Evolutionary conservation across 1,140 invertebrate species (phyloP).

Genomic region (Drosophila lacertosa): DNA sequence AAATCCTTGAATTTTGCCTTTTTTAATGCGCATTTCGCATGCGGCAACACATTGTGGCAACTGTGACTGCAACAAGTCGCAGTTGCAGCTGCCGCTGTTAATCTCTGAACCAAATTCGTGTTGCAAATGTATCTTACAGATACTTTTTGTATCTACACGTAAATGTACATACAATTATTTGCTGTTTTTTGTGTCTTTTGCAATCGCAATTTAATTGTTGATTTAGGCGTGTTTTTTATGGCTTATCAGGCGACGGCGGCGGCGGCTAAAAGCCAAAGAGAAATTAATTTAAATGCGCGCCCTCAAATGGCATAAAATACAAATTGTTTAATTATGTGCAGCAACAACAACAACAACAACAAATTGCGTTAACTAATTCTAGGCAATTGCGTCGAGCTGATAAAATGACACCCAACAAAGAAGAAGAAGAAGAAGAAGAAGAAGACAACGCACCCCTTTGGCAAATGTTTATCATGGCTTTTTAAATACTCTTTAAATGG

Average conservation of each 20-base stretch:
- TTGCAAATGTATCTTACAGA: conserved; percentile 38
- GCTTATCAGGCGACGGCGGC: conserved; percentile 69
- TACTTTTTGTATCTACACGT: conserved; percentile 19
- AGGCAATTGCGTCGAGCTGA: conserved; percentile 68
- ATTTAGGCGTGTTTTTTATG: conserved; percentile 76
- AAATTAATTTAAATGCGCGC: conserved; percentile 79
- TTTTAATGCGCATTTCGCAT: conserved; percentile 48
- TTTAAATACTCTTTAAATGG: conserved; percentile 38
- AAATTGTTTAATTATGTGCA: conserved; percentile 79
- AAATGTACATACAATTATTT: conserved; percentile 19
- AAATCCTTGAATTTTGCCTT: conserved; percentile 9
- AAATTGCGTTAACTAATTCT: conserved; percentile 77
- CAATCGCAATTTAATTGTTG: conserved; percentile 78
- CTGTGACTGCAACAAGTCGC: conserved; percentile 16
- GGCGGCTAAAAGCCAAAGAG: conserved; percentile 64
- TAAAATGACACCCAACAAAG: conserved; percentile 52
- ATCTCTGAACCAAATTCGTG: conserved; percentile 39
- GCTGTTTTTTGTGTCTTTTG: conserved; percentile 12
- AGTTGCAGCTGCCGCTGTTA: conserved; percentile 10
- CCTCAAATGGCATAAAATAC: conserved; percentile 65
- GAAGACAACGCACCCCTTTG: conserved; percentile 36
- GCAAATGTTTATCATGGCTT: conserved; percentile 22
- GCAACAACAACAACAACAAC: conserved; percentile 23
- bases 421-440: conserved; percentile 31
- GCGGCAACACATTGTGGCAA: conserved; percentile 42